Percentiles rank a stretch among this genome's conserved stretches.
Evolutionary conservation across 2,888 invertebrate genomes (phyloP).

Genomic region (Mamestra brassicae): DNA sequence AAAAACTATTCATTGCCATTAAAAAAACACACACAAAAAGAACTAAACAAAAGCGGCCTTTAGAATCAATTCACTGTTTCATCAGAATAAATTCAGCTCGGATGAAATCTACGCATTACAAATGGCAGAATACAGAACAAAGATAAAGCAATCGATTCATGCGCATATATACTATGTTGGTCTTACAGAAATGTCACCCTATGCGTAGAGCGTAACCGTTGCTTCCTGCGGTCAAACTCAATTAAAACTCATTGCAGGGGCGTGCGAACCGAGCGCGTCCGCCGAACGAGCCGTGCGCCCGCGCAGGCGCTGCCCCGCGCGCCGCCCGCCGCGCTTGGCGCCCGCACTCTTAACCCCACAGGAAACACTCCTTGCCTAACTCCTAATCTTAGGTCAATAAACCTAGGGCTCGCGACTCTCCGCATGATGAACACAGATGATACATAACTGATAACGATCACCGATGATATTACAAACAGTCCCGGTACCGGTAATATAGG

Average conservation of each 20-base stretch:
- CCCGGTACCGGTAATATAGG: constrained; percentile 55
- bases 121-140: constrained; percentile 22
- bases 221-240: constrained; percentile 86
- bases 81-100: constrained; percentile 47
- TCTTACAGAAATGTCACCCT: constrained; percentile 79
- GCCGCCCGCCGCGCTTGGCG: constrained; percentile 44
- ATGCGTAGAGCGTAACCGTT: constrained; percentile 80
- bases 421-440: constrained; percentile 55
- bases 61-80: constrained; percentile 41
- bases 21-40: constrained; percentile 20
- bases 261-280: constrained; percentile 84
- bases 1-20: constrained; percentile 36
- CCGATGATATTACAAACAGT: constrained; percentile 48
- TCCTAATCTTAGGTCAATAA: constrained; percentile 76
- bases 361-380: constrained; percentile 83
- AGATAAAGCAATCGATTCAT: constrained; percentile 18
- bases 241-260: constrained; percentile 89
- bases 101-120: constrained; percentile 24
- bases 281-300: constrained; percentile 34
- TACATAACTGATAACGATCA: constrained; percentile 66
- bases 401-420: constrained; percentile 77
- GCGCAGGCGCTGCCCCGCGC: constrained; percentile 27
- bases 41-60: constrained; percentile 38
- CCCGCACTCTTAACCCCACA: constrained; percentile 80
- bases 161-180: constrained; percentile 9